Evolutionary conservation across 2,113 vertebrate genomes (phyloP).

Genomic region (Noturus placidus): DNA sequence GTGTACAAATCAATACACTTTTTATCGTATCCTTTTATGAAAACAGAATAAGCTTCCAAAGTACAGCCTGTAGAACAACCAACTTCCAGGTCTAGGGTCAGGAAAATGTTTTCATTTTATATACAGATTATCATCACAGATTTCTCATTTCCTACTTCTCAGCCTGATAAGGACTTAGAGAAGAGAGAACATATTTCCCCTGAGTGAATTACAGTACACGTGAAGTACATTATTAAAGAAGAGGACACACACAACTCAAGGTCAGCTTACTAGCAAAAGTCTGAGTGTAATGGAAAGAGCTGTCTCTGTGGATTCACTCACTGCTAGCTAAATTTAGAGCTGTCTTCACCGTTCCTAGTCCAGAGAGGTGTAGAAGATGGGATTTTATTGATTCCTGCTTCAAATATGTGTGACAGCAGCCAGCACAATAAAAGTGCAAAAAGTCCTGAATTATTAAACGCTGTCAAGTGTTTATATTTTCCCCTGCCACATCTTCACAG

Average conservation of each 20-base stretch:
- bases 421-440: constrained; percentile 9
- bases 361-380: constrained; percentile 4
- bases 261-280: not conserved
- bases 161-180: not conserved
- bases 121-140: not conserved
- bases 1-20: not conserved
- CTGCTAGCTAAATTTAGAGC: constrained; percentile 23
- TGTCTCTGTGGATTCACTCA: constrained; percentile 12
- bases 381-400: constrained; percentile 21
- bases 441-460: constrained; percentile 32
- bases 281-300: constrained; percentile 9
- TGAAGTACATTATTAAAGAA: constrained; percentile 28
- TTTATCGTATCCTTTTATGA: not conserved
- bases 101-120: not conserved
- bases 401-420: constrained; percentile 14
- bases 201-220: constrained; percentile 25
- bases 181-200: not conserved
- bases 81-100: not conserved
- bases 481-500: not conserved
- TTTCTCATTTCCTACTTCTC: not conserved
- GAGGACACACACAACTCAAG: constrained; percentile 23
- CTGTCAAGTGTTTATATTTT: constrained; percentile 23
- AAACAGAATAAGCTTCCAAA: not conserved
- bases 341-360: not conserved
- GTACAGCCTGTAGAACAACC: not conserved